Evolutionary conservation across 1,140 invertebrate species (phyloP).

Genomic region (Argopecten irradians): DNA sequence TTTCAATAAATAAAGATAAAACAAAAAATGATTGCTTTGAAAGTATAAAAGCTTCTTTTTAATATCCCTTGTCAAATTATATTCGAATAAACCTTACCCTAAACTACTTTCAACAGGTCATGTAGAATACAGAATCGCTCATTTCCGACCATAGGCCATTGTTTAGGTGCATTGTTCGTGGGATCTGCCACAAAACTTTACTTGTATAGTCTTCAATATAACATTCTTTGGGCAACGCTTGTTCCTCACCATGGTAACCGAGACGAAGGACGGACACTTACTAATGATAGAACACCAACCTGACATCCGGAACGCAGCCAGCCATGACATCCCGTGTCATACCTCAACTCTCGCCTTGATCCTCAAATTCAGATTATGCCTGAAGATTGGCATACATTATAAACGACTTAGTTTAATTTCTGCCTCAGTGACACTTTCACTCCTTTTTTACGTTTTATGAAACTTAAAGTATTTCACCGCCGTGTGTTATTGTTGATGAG

Average conservation of each 20-base stretch:
- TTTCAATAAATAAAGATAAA: background rate
- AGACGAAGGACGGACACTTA: background rate
- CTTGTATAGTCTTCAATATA: background rate
- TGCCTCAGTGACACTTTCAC: background rate
- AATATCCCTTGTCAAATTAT: constrained; percentile 16
- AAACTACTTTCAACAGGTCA: constrained; percentile 1
- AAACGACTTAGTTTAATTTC: constrained; percentile 18
- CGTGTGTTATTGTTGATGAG: background rate
- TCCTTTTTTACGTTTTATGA: constrained; percentile 11
- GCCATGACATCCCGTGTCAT: background rate
- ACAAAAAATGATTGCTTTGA: constrained; percentile 3
- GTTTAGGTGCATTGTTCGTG: background rate
- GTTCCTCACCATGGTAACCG: background rate
- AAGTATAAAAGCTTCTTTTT: background rate
- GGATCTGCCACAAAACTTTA: background rate
- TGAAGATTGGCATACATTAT: constrained; percentile 22
- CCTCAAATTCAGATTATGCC: constrained; percentile 2
- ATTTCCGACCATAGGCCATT: constrained; percentile 9
- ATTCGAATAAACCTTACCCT: background rate
- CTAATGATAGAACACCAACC: background rate
- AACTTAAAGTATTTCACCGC: background rate
- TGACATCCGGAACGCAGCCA: background rate
- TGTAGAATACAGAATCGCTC: background rate
- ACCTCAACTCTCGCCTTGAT: constrained; percentile 3
- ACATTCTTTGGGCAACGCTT: background rate